Conservation (phyloP, 1,140 invertebrate species). For the Tetragnatha versicolor region DNA sequence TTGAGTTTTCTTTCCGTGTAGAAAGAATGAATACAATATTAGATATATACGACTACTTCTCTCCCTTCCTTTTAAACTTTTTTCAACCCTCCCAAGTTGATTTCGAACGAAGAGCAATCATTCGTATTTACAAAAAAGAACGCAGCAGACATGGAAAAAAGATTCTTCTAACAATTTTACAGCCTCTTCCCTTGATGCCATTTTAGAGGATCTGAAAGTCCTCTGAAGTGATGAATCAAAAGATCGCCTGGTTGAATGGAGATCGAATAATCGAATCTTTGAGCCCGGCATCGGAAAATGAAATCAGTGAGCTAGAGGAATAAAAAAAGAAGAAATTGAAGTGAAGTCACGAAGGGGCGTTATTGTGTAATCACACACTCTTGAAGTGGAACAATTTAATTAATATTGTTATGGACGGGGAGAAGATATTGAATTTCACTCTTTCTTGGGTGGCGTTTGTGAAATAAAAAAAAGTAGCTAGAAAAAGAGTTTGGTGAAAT, state of each 20-base stretch:
- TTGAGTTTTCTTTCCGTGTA: not conserved
- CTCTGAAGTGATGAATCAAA: conserved; percentile 10
- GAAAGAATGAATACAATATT: too few species aligned
- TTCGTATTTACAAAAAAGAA: not conserved
- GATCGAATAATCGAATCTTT: not conserved
- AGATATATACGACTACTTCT: too few species aligned
- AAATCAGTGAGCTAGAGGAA: not conserved
- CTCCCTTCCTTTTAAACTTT: not conserved
- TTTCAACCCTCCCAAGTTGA: not conserved
- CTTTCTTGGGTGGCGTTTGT: too few species aligned
- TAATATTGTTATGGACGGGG: not conserved
- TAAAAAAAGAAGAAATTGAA: not conserved
- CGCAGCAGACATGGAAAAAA: not conserved
- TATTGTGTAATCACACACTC: not conserved
- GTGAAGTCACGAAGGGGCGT: not conserved
- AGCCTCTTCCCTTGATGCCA: not conserved
- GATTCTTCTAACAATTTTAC: conserved; percentile 6
- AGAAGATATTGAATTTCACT: not conserved
- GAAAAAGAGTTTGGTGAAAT: too few species aligned
- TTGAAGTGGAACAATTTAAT: conserved; percentile 6
- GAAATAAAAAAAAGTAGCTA: too few species aligned
- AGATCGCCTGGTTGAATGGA: not conserved
- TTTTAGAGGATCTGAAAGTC: not conserved
- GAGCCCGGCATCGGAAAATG: not conserved
- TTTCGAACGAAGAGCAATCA: conserved; percentile 11